Conservation (phyloP, 2,113 vertebrate species). For the Penelope pileata region DNA sequence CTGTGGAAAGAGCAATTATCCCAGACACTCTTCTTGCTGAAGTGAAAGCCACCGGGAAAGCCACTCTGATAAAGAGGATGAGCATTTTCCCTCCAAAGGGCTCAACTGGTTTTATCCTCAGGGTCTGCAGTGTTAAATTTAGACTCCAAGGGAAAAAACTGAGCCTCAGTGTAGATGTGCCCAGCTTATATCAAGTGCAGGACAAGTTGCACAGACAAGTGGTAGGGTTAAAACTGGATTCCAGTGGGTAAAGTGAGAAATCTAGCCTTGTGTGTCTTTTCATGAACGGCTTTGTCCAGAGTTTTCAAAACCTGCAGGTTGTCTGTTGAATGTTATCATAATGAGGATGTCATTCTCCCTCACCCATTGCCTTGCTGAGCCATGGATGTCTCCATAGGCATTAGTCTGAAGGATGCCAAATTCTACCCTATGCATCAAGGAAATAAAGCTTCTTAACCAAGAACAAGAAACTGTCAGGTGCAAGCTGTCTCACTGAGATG, state of each 20-base stretch:
- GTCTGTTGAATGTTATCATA: not conserved
- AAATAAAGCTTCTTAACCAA: not conserved
- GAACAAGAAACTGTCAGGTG: not conserved
- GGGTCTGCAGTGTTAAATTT: slow-evolving; percentile 65
- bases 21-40: slow-evolving; percentile 62
- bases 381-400: not conserved
- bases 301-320: not conserved
- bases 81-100: slow-evolving; percentile 56
- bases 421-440: not conserved
- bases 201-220: slow-evolving; percentile 15
- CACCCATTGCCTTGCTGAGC: not conserved
- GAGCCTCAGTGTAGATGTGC: not conserved
- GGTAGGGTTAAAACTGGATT: not conserved
- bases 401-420: not conserved
- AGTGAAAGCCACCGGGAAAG: slow-evolving; percentile 73
- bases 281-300: not conserved
- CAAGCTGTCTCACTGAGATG: not conserved
- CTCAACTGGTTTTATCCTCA: slow-evolving; percentile 72
- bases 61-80: slow-evolving; percentile 73
- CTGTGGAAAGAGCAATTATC: slow-evolving; percentile 76
- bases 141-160: slow-evolving; percentile 37
- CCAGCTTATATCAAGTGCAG: slow-evolving; percentile 6
- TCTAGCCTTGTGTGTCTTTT: not conserved
- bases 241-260: not conserved
- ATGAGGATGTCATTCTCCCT: not conserved